These are phyloP conservation scores for Hydractinia symbiolongicarpus DNA, from an alignment of 30 jellyfish, hydroid and myxozoan genomes.

Conservation along the genomic window DNA sequence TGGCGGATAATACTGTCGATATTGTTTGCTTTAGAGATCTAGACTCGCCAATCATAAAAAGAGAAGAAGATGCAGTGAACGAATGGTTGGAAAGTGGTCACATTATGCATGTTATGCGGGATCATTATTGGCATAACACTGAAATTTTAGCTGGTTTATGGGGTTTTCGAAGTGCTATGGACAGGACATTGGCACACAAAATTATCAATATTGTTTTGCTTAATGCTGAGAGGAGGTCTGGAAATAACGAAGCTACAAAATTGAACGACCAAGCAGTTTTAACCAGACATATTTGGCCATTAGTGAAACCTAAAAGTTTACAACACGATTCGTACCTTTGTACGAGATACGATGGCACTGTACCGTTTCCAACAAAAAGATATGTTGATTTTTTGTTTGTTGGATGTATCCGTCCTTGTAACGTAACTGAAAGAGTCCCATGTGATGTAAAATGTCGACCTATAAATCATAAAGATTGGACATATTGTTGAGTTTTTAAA, in stretches of 20 bases:
- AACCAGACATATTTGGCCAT: neutral
- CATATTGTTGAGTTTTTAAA: neutral
- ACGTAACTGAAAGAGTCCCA: neutral
- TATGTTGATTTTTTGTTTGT: neutral
- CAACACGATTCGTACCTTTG: constrained; percentile 18
- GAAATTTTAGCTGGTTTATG: constrained; percentile 2
- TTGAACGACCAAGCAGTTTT: constrained; percentile 3
- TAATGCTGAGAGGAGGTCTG: neutral
- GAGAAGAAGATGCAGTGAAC: constrained; percentile 12
- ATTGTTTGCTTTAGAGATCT: constrained; percentile 14
- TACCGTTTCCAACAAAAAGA: constrained; percentile 21
- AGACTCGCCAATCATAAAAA: constrained; percentile 6
- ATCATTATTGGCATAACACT: neutral
- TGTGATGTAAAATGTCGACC: constrained; percentile 19
- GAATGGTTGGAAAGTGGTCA: constrained; percentile 4
- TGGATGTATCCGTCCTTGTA: constrained; percentile 18
- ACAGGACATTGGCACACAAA: neutral
- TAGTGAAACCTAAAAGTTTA: neutral
- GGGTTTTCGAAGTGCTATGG: neutral
- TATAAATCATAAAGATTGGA: constrained; percentile 13
- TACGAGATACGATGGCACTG: neutral
- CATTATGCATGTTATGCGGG: constrained; percentile 12
- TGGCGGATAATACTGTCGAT: neutral
- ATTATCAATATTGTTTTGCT: neutral
- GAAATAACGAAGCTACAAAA: neutral